These are phyloP conservation scores for Leptonema lineaticorne DNA, from an alignment of 1,140 invertebrate genomes.

Conservation along the genomic window DNA sequence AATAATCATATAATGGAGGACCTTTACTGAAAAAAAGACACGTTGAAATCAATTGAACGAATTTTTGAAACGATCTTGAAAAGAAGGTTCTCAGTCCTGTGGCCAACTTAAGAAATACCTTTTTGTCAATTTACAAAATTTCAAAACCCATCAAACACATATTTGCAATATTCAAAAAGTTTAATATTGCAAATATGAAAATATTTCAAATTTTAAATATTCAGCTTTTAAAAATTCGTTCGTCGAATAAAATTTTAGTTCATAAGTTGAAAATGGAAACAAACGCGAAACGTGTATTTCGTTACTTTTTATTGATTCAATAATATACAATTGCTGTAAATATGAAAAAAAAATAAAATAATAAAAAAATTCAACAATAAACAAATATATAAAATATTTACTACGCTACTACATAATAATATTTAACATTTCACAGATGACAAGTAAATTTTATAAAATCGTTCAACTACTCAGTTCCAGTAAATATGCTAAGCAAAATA, in stretches of 20 bases:
- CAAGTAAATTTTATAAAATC: not conserved
- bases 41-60: too few relatives aligned
- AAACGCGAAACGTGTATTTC: not conserved
- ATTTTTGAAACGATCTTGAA: too few relatives aligned
- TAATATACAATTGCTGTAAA: slow-evolving; percentile 24
- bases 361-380: slow-evolving; percentile 23
- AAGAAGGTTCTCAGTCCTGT: too few relatives aligned
- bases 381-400: slow-evolving; percentile 17
- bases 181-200: too few relatives aligned
- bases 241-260: not conserved
- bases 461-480: slow-evolving; percentile 10
- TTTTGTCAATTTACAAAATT: too few relatives aligned
- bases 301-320: not conserved
- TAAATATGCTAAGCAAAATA: slow-evolving; percentile 8
- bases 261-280: not conserved
- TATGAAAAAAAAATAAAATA: slow-evolving; percentile 11
- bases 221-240: not conserved
- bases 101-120: too few relatives aligned
- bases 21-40: too few relatives aligned
- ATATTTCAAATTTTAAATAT: too few relatives aligned
- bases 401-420: slow-evolving; percentile 12
- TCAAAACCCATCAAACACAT: too few relatives aligned
- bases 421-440: slow-evolving; percentile 8
- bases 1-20: too few relatives aligned
- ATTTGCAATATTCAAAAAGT: too few relatives aligned